Base-by-base conservation (phyloP, 1,140 invertebrate species). In the Potamilus streckersoni region DNA sequence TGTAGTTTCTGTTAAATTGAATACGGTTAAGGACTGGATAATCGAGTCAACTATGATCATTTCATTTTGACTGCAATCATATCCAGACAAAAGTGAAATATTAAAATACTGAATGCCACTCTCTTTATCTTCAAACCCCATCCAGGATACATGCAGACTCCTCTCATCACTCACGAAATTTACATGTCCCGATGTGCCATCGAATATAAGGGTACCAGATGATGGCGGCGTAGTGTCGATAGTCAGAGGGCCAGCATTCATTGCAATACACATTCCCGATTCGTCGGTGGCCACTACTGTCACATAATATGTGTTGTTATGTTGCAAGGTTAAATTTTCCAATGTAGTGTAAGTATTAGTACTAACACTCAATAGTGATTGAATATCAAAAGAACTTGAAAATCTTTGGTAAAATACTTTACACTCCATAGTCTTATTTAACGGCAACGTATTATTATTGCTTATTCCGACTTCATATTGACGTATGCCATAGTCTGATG, bases 231-330 rank as follows among this genome's bases (percentile, higher is more conserved):
- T 59, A 19, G 73, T 74, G 55, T 74, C 73, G 17, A 74, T 55
- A 2, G 61, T 57, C 17, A 74, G 49, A 19, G 55, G 58, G n/a
- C 69, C 73, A 23, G 65, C 62, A 16, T 65, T 68, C 17, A 74
- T 20, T 5, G 23, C 73, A 0, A 61, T 74, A 49, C 73, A 74
- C 73, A 74, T 74, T 19, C 73, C 73, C 2, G 73, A 65, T 61
- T 74, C 73, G 31, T 74, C 73, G 56, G 68, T 59, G n/a, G 73
- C 73, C 17, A 74, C 63, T 6, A 74, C 59, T 38, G 65, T 74
- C 19, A 74, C 73, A 74, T 62, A 74, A 27, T 57, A 74, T 11
- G 13, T 67, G 20, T 67, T 14, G n/a, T 60, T 59, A 20, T 74
- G 73, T 12, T 31, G 16, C 2, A 74, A 23, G 12, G 16, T 60